Evolutionary conservation across 2,888 invertebrate species (phyloP), one percentile per base, ranked within the genome.

Genomic region (Scaptomyza flava): DNA sequence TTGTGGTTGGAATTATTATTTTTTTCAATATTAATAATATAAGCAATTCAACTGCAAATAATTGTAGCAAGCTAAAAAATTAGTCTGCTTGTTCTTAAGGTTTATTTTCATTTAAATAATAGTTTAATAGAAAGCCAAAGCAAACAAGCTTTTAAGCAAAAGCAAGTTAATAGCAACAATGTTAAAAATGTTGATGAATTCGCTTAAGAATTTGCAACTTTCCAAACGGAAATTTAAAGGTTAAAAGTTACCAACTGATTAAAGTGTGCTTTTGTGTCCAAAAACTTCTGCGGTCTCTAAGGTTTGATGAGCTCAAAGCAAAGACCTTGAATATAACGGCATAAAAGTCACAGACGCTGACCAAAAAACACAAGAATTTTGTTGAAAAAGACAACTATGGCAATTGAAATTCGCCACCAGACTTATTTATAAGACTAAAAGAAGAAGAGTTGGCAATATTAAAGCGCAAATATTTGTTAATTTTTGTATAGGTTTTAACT

Each of bases 381-480:
- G 20, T n/a, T 20, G n/a, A 2, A n/a, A 23, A 2, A 20, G 34
- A 50, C 34, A 50, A n/a, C 20, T 0, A n/a, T 34, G 20, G n/a
- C 23, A 34, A 34, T 50, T 34, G n/a, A 34, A 34, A 34, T 34
- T 48, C n/a, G 6, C 48, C 48, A 50, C 50, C 20, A 23, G 20
- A 14, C 34, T 34, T 23, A 48, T 34, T 48, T 48, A 33, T 48
- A 12, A 14, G 46, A 3, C 5, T 11, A 3, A 0, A 5, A 17
- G 31, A 11, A 48, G 12, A 34, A 17, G 38, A 38, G 8, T 14
- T 38, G 12, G 48, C 12, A 12, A 12, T 20, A 20, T n/a, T 34
- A 9, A 20, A 20, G 20, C 17, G 33, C n/a, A 9, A 50, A n/a
- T n/a, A 50, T 41, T 17, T 17, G 20, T 27, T 27, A 27, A 27